Conservation (phyloP, 2,113 vertebrate species). For the Xyliphius kryptos region DNA sequence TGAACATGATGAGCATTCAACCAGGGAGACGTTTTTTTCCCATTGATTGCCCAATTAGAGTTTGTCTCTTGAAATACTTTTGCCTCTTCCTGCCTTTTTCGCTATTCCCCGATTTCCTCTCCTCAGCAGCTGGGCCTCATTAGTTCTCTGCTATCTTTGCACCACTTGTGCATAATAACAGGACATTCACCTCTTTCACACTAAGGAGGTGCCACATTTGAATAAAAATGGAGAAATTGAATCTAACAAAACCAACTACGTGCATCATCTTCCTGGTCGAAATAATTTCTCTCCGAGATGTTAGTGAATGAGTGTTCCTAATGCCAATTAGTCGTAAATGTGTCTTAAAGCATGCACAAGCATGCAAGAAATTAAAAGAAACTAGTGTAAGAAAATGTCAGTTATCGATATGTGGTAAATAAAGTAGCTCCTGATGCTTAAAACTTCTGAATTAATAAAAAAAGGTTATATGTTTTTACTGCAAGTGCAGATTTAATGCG, state of each 20-base stretch:
- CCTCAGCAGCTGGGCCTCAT: conserved; percentile 9
- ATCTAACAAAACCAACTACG: no score
- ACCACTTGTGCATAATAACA: neutral
- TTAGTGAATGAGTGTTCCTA: conserved; percentile 11
- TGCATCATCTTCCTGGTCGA: conserved; percentile 35
- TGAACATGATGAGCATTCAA: conserved; percentile 19
- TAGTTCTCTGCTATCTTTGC: neutral
- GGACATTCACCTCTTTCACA: neutral
- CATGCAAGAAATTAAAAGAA: conserved; percentile 30
- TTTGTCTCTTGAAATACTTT: neutral
- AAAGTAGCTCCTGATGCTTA: no score
- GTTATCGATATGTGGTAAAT: no score
- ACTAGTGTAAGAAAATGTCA: no score
- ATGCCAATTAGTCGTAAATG: conserved; percentile 19
- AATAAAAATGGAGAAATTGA: no score
- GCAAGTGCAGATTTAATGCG: no score
- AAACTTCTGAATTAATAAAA: no score
- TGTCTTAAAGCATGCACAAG: conserved; percentile 33
- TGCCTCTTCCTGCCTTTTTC: neutral
- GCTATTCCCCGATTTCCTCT: conserved; percentile 1
- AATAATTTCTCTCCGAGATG: no score
- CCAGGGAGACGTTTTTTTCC: conserved; percentile 13
- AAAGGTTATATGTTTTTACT: no score
- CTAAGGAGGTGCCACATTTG: no score
- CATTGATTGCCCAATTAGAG: conserved; percentile 11